These are phyloP conservation scores for Tetrapedia diversipes DNA, from an alignment of 2,888 invertebrate genomes.

Conservation along the genomic window DNA sequence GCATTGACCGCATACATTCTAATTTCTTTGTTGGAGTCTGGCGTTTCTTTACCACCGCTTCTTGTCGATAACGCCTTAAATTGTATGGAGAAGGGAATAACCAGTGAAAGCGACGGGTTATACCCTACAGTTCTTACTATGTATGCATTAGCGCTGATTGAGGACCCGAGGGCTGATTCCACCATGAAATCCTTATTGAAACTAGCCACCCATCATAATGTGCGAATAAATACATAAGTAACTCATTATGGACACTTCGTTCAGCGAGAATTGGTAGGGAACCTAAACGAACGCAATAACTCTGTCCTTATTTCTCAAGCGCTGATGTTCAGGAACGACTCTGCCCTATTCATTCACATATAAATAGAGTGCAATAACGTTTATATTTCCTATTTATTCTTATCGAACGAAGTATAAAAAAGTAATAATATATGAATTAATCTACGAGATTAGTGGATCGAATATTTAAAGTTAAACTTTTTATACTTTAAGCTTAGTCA, in stretches of 20 bases:
- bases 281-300: too few relatives aligned
- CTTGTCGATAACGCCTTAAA: conserved; percentile 85
- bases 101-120: conserved; percentile 79
- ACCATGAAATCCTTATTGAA: conserved; percentile 82
- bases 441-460: not conserved
- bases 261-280: too few relatives aligned
- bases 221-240: conserved; percentile 50
- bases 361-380: too few relatives aligned
- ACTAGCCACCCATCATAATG: conserved; percentile 80
- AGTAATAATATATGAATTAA: not conserved
- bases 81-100: conserved; percentile 84
- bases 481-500: not conserved
- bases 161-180: conserved; percentile 82
- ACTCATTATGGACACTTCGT: too few relatives aligned
- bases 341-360: too few relatives aligned
- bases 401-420: too few relatives aligned
- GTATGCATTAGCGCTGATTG: conserved; percentile 84
- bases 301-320: too few relatives aligned
- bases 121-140: conserved; percentile 84
- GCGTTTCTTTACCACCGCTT: conserved; percentile 83
- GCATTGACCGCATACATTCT: conserved; percentile 89
- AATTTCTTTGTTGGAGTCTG: conserved; percentile 86
- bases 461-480: not conserved
- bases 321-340: too few relatives aligned
- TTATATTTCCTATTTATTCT: too few relatives aligned